phyloP scores from a whole-genome alignment of 2,888 invertebrate species.

The Sialis fuliginosa region DNA sequence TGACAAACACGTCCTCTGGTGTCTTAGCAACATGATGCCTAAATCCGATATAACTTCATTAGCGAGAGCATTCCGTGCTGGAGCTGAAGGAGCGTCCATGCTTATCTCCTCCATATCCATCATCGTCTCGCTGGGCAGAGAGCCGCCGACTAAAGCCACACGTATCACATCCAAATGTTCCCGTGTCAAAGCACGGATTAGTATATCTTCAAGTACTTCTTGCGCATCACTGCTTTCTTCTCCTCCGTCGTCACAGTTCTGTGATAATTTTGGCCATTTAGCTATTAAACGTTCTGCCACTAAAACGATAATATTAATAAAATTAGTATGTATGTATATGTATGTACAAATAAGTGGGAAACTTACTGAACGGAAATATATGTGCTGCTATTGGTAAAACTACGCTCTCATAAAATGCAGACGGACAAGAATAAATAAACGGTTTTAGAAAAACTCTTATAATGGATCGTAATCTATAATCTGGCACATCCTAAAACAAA shows the following conservation, averaged over 20 bases:
- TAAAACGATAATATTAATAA: constrained; percentile 18
- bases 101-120: constrained; percentile 50
- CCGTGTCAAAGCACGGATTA: constrained; percentile 68
- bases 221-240: constrained; percentile 62
- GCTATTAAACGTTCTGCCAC: constrained; percentile 50
- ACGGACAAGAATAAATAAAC: constrained; percentile 71
- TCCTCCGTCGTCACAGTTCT: constrained; percentile 56
- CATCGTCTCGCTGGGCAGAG: constrained; percentile 30
- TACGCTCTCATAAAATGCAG: constrained; percentile 56
- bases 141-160: constrained; percentile 57
- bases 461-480: constrained; percentile 67
- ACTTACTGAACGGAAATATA: constrained; percentile 62
- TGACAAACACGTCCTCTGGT: constrained; percentile 42
- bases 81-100: constrained; percentile 46
- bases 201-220: constrained; percentile 70
- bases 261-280: constrained; percentile 65
- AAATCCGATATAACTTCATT: constrained; percentile 68
- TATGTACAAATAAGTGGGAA: neutral
- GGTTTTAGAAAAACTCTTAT: constrained; percentile 74
- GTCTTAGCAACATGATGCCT: constrained; percentile 53
- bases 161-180: constrained; percentile 73
- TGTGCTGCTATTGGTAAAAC: constrained; percentile 63
- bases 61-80: constrained; percentile 29
- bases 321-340: neutral
- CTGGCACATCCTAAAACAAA: constrained; percentile 49